Percentiles rank a stretch among this genome's conserved stretches.
Evolutionary conservation across 2,888 invertebrate genomes (phyloP).

Genomic region (Trachelus iudaicus): DNA sequence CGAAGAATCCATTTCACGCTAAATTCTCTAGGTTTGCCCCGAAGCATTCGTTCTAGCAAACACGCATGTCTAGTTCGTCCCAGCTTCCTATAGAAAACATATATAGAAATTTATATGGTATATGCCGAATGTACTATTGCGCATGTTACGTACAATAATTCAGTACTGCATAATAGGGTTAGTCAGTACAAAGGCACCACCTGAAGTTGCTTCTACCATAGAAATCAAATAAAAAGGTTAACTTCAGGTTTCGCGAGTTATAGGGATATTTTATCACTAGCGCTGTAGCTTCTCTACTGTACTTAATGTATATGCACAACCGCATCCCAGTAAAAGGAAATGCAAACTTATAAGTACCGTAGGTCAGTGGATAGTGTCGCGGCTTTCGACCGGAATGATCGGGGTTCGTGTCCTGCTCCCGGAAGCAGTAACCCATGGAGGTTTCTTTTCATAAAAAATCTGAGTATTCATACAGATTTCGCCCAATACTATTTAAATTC

Average conservation of each 20-base stretch:
- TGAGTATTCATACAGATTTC: too few relatives aligned
- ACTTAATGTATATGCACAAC: not conserved
- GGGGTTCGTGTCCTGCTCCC: too few relatives aligned
- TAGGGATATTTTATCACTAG: not conserved
- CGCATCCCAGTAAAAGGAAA: not conserved
- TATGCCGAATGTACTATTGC: not conserved
- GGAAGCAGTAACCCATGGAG: too few relatives aligned
- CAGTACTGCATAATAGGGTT: not conserved
- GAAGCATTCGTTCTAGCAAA: not conserved
- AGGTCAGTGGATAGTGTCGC: too few relatives aligned
- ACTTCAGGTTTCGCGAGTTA: not conserved
- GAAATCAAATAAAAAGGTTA: not conserved
- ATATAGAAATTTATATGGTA: not conserved
- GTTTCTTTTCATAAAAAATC: too few relatives aligned
- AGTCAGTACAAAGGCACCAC: not conserved
- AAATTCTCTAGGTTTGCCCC: conserved; percentile 9
- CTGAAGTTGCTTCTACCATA: not conserved
- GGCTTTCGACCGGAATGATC: too few relatives aligned
- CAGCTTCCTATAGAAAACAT: not conserved
- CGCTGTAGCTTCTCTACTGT: not conserved
- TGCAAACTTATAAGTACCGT: too few relatives aligned
- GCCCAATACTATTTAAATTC: too few relatives aligned
- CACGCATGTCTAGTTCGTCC: conserved; percentile 24
- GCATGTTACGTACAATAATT: not conserved
- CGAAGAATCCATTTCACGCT: conserved; percentile 30